Conservation (phyloP, 2,113 vertebrate species). For the Panthera uncia region DNA sequence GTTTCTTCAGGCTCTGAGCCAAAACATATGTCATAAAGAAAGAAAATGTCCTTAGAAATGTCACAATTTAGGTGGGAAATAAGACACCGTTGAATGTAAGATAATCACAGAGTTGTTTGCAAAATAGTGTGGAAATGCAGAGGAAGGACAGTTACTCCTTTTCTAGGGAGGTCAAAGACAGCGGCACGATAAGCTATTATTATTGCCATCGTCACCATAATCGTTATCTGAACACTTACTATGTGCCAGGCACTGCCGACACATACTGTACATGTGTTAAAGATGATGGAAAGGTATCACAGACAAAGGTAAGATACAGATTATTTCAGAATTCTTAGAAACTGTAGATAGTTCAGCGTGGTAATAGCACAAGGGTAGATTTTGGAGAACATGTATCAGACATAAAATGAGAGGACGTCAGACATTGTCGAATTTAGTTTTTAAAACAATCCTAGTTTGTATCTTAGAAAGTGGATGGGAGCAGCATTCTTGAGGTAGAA, state of each 20-base stretch:
- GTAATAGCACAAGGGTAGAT: neutral
- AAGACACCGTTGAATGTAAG: neutral
- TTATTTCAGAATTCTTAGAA: neutral
- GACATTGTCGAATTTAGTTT: neutral
- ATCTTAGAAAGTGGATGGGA: neutral
- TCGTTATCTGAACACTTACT: neutral
- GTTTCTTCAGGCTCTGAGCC: neutral
- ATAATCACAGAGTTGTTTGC: neutral
- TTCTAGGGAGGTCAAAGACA: neutral
- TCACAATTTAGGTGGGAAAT: neutral
- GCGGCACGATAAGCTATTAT: neutral
- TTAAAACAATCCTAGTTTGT: neutral
- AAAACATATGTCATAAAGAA: neutral
- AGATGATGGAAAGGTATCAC: neutral
- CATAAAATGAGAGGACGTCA: neutral
- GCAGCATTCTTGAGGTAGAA: neutral
- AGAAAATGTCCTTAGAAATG: neutral
- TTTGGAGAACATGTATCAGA: neutral
- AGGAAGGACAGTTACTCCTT: neutral
- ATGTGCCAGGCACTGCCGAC: neutral
- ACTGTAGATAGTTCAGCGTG: neutral
- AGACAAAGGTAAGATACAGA: neutral
- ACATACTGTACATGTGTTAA: neutral
- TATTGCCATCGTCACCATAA: neutral
- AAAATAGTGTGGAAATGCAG: neutral